These are phyloP conservation scores for Nycticorax nycticorax DNA, from an alignment of 2,113 vertebrate genomes.

Conservation along the genomic window DNA sequence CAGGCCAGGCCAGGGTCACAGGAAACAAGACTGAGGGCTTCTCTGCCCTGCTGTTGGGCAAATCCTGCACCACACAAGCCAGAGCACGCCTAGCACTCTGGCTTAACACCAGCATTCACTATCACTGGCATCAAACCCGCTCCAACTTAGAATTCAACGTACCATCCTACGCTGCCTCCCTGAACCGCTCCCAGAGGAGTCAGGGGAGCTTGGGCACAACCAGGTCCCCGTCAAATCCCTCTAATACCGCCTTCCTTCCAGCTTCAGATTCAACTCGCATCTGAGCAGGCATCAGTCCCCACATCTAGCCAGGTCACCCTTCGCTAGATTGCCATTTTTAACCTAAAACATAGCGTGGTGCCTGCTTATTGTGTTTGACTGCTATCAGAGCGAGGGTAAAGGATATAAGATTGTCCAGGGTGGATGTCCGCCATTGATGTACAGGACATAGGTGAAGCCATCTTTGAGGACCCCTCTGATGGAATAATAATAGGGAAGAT, in stretches of 20 bases:
- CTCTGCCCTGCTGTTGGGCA: neutral
- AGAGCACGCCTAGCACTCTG: neutral
- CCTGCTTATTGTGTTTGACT: neutral
- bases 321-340: neutral
- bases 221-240: neutral
- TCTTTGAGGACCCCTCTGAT: constrained; percentile 97
- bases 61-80: neutral
- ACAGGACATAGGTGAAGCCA: constrained; percentile 97
- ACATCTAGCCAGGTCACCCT: neutral
- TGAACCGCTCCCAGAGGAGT: neutral
- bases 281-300: neutral
- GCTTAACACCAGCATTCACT: neutral
- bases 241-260: neutral
- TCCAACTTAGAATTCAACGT: neutral
- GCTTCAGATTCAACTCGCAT: neutral
- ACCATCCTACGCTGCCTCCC: neutral
- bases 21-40: neutral
- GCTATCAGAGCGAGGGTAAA: constrained; percentile 46
- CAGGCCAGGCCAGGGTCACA: neutral
- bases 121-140: neutral
- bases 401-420: constrained; percentile 99
- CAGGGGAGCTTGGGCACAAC: neutral
- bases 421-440: constrained; percentile 95
- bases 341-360: neutral
- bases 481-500: constrained; percentile 98